Evolutionary conservation across 2,113 vertebrate species (phyloP).

Genomic region (Aptenodytes forsteri): DNA sequence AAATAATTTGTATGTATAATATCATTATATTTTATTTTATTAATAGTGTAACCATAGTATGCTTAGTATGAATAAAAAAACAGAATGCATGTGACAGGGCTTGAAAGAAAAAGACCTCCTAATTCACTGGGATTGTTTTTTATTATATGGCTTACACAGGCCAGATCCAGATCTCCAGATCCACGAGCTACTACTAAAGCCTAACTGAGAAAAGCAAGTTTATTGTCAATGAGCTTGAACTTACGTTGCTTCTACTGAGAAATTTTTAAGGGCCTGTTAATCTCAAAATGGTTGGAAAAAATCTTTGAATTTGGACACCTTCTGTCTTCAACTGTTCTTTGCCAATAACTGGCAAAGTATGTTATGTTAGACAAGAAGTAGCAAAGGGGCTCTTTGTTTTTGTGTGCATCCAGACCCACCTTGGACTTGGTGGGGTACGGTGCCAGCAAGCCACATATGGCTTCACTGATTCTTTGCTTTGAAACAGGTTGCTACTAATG

Average conservation of each 20-base stretch:
- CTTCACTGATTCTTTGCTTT: not conserved
- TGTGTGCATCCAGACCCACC: not conserved
- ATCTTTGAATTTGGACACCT: not conserved
- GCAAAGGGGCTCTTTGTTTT: not conserved
- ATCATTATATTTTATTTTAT: not conserved
- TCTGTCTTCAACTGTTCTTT: not conserved
- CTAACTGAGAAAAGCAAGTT: not conserved
- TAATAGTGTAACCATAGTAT: not conserved
- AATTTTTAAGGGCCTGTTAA: not conserved
- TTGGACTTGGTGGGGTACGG: accelerated
- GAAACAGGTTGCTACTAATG: not conserved
- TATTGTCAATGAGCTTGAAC: not conserved
- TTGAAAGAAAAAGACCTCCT: not conserved
- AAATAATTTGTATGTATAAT: not conserved
- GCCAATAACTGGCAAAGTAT: accelerated
- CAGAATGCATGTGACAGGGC: accelerated
- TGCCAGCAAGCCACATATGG: not conserved
- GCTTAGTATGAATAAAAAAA: not conserved
- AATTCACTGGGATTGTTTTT: not conserved
- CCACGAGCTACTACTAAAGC: not conserved
- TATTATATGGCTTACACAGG: not conserved
- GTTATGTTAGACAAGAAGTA: not conserved
- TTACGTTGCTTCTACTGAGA: not conserved
- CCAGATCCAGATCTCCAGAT: not conserved
- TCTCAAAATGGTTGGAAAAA: not conserved